These are phyloP conservation scores for Trissolcus basalis DNA, from an alignment of 1,140 invertebrate genomes.

Conservation along the genomic window DNA sequence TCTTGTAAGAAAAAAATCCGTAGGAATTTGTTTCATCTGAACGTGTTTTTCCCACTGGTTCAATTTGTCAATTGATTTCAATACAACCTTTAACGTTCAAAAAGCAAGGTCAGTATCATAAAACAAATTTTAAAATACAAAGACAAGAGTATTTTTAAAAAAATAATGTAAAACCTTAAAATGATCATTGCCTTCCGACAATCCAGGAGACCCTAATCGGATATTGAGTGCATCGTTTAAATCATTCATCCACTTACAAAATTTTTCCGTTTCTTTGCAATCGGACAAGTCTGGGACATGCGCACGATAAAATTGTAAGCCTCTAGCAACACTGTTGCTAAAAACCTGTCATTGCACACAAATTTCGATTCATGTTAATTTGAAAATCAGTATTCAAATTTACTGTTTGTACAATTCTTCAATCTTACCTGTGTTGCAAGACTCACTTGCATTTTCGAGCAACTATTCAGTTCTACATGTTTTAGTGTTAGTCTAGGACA, in stretches of 20 bases:
- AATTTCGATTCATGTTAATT: constrained; percentile 2
- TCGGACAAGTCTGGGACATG: constrained; percentile 5
- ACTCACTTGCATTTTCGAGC: constrained; percentile 18
- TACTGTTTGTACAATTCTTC: too few species aligned
- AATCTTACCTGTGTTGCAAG: constrained; percentile 8
- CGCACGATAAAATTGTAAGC: constrained; percentile 6
- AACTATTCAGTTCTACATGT: constrained; percentile 13
- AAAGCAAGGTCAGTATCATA: background rate
- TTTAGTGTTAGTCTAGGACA: constrained; percentile 11
- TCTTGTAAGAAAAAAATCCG: background rate
- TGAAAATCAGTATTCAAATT: background rate
- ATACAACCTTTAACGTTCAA: background rate
- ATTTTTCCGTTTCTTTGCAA: constrained; percentile 6
- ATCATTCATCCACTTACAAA: constrained; percentile 28
- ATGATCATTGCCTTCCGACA: constrained; percentile 4
- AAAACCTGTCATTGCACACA: constrained; percentile 12
- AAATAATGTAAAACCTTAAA: constrained; percentile 22
- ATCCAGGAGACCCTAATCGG: background rate
- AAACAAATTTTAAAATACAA: background rate
- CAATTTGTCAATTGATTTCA: background rate
- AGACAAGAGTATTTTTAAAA: background rate
- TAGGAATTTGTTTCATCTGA: background rate
- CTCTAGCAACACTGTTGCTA: constrained; percentile 6
- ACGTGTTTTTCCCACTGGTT: background rate
- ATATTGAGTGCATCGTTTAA: constrained; percentile 21